Base-by-base conservation (phyloP, 2,113 vertebrate genomes). In the Rhinopomastus cyanomelas region DNA sequence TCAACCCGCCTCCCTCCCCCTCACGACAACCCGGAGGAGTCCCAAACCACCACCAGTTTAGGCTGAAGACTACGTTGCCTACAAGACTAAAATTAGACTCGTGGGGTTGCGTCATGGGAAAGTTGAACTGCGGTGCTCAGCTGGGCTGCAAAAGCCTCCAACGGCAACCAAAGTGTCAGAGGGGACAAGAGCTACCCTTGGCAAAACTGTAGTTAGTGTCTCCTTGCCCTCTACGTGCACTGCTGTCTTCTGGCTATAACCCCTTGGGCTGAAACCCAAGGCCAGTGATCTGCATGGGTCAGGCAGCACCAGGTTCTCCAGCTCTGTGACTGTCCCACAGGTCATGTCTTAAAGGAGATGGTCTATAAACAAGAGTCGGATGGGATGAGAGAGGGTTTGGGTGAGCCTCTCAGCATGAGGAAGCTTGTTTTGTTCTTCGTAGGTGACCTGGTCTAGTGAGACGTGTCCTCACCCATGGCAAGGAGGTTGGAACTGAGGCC, bases 41-140 rank as follows among this genome's bases (percentile, higher is more conserved):
- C 51, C 85, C 87, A 46, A 76, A 72, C 69, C 77, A 88, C 83
- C 90, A 95, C 72, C 92, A 89, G 29, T 84, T 96, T 89, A 82
- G 72, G 68, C 85, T 92, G 78, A 95, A 85, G 88, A 92, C 81
- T 29, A 9, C 39, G 73, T 77, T 93, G 90, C 88, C 11, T 30
- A 78, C 90, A 85, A 92, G 85, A 95, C 94, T 96, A 96, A 96
- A 97, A 96, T 97, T 90, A 95, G 92, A 81, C 87, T 94, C 88
- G 71, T 21, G 25, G 77, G 51, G 88, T 82, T 88, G 95, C 92
- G 89, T 92, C 94, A 94, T 94, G 92, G 86, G 88, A 93, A 85
- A 78, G 71, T 92, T 92, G 95, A 96, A 96, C 95, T 93, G 64
- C 36, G 16, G 91, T 59, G 88, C 78, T 95, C 93, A 95, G 94